Base-by-base conservation (phyloP, 2,113 vertebrate genomes). In the Picathartes gymnocephalus region DNA sequence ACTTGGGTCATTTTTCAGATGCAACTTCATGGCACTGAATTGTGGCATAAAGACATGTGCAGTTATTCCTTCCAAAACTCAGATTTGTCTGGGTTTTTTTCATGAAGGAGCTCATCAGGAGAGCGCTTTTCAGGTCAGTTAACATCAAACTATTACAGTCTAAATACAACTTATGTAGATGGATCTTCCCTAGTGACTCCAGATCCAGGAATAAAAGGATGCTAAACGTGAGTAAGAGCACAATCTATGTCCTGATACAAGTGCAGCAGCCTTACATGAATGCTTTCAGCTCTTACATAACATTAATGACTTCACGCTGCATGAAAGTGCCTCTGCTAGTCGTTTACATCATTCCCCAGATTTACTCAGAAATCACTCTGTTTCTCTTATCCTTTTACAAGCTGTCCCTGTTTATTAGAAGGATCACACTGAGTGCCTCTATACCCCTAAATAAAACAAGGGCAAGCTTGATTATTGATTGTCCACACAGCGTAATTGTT, bases 301-400 rank as follows among this genome's bases (percentile, higher is more conserved):
- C 40, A 10, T 45, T 83, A 94, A 83, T 93, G 85, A 95, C 86
- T 93, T 93, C 72, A 64, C 0, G 1, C 82, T 74, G 60, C 77
- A 81, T 37, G 14, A 10, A 93, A 93, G 80, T 64, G 64, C 72
- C 77, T 86, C 76, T 94, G 82, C 71, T 92, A 44, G 15, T 23
- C 31, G 1, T 66, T 94, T 93, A 68, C 85, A 93, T 92, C 87
- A 83, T 93, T 77, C 64, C 56, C 88, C 68, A 48, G 51, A 92
- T 94, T 97, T 93, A 93, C 83, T 95, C 86, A 87, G 61, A 97
- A 96, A 88, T 95, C 79, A 39, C 72, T 96, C 39, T 51, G 64
- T 83, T 96, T 93, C 86, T 78, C 56, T 96, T 90, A 97, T 88
- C 92, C 86, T 93, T 96, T 96, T 91, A 92, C 88, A 96, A 95